Conservation (phyloP, 2,888 invertebrate species). For the Oscheius onirici region DNA sequence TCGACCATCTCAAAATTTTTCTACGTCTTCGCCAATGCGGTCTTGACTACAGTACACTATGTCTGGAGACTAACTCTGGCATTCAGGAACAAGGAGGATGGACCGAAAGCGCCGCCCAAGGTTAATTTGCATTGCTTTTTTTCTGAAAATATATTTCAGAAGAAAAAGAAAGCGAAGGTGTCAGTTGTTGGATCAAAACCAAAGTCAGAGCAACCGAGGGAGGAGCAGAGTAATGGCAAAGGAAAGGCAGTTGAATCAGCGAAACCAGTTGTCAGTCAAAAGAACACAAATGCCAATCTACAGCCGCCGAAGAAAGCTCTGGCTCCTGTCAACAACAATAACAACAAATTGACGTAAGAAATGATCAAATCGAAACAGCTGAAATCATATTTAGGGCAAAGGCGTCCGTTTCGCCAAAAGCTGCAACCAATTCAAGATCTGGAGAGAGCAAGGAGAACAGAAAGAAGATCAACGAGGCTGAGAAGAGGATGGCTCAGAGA, state of each 20-base stretch:
- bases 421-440: slow-evolving; percentile 4
- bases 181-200: slow-evolving; percentile 17
- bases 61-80: slow-evolving; percentile 50
- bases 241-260: neutral
- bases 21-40: slow-evolving; percentile 39
- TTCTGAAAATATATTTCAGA: neutral
- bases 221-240: neutral
- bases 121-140: neutral
- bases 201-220: neutral
- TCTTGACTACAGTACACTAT: slow-evolving; percentile 40
- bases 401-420: slow-evolving; percentile 20
- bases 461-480: slow-evolving; percentile 22
- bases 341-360: slow-evolving; percentile 20
- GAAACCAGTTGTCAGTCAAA: neutral
- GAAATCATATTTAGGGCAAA: neutral
- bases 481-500: slow-evolving; percentile 10
- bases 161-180: slow-evolving; percentile 25
- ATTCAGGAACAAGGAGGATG: slow-evolving; percentile 34
- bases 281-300: neutral
- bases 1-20: slow-evolving; percentile 32
- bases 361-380: neutral
- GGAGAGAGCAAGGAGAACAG: slow-evolving; percentile 22
- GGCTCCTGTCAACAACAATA: slow-evolving; percentile 20
- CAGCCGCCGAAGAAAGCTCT: slow-evolving; percentile 4
- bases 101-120: slow-evolving; percentile 4